Percentiles rank a stretch among this genome's conserved stretches.
Conservation (phyloP, 2,797 vertebrate species). For the Oophaga sylvatica region DNA sequence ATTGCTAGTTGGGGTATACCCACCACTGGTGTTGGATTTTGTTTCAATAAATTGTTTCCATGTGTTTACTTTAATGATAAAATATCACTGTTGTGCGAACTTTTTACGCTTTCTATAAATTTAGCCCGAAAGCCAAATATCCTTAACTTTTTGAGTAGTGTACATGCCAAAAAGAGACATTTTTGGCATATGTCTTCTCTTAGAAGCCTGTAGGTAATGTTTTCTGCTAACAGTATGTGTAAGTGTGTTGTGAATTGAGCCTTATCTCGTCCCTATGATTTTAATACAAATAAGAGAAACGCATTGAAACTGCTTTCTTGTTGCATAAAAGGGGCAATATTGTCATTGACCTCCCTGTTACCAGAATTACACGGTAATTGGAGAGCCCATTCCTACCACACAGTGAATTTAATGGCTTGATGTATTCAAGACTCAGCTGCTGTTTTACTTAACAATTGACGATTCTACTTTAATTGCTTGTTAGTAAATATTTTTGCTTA, state of each 20-base stretch:
- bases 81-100: too few species aligned
- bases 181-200: too few species aligned
- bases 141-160: too few species aligned
- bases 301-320: neutral
- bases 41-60: too few species aligned
- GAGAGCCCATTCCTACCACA: neutral
- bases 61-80: too few species aligned
- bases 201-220: neutral
- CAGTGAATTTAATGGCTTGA: constrained; percentile 9
- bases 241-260: neutral
- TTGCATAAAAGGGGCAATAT: too few species aligned
- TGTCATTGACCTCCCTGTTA: neutral
- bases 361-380: constrained; percentile 5
- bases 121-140: too few species aligned
- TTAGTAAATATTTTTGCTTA: constrained; percentile 27
- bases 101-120: too few species aligned
- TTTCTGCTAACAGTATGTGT: neutral
- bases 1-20: too few species aligned
- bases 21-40: too few species aligned
- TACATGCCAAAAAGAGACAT: too few species aligned
- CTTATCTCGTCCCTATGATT: neutral
- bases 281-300: neutral
- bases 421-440: constrained; percentile 14
- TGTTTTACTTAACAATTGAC: constrained; percentile 22
- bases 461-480: constrained; percentile 20